A percentile compares a stretch with the other conserved stretches of the same genome.
phyloP scores from a whole-genome alignment of 1,140 invertebrate species.

The Heliconius nattereri region DNA sequence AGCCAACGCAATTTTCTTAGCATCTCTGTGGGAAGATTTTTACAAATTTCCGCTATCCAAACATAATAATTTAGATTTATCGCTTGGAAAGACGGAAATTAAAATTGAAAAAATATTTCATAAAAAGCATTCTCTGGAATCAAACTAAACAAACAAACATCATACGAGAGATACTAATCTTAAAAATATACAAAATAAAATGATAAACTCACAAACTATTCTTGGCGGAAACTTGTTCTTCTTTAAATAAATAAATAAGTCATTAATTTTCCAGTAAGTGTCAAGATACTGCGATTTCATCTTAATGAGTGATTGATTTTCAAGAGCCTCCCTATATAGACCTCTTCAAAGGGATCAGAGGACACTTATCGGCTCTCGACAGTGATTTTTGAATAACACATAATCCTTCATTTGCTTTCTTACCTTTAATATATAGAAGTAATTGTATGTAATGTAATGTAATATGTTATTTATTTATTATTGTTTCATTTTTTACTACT shows the following conservation, averaged over 20 bases:
- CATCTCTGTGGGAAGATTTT: no score
- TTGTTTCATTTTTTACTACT: neutral
- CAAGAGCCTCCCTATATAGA: neutral
- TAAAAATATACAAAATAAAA: neutral
- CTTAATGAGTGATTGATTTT: constrained; percentile 9
- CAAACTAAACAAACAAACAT: no score
- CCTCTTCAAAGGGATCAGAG: neutral
- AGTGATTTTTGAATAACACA: neutral
- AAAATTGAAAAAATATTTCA: no score
- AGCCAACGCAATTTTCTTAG: no score
- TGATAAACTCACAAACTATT: no score
- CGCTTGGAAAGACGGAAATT: no score
- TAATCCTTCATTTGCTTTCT: neutral
- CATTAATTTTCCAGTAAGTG: neutral
- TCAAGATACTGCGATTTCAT: neutral
- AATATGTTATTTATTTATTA: neutral
- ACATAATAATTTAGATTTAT: no score
- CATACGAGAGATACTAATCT: no score
- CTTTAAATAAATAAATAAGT: neutral
- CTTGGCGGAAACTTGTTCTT: no score
- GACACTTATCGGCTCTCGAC: neutral
- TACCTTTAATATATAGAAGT: neutral
- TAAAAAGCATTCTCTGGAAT: no score
- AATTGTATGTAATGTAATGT: neutral
- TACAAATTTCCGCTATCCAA: no score